Evolutionary conservation across 2,113 vertebrate species (phyloP).

Genomic region (Promerops cafer): DNA sequence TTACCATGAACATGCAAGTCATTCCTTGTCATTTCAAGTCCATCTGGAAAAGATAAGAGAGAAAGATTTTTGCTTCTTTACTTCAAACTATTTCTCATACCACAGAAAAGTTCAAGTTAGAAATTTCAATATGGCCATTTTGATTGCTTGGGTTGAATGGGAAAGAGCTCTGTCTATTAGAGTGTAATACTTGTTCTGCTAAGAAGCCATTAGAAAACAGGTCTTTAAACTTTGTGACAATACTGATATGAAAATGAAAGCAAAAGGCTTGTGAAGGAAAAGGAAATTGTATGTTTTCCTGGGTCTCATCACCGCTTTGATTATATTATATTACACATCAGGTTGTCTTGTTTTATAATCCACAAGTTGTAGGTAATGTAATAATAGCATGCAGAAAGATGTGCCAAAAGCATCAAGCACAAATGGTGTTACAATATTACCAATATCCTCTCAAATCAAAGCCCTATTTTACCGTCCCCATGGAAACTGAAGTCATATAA

Average conservation of each 20-base stretch:
- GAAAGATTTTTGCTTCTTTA: not conserved
- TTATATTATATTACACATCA: not conserved
- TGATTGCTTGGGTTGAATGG: not conserved
- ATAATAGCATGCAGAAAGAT: not conserved
- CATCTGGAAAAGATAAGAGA: not conserved
- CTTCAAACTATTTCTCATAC: not conserved
- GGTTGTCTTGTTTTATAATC: not conserved
- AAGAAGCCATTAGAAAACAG: not conserved
- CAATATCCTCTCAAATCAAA: not conserved
- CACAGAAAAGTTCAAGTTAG: not conserved
- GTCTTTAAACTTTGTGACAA: not conserved
- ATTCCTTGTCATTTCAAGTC: not conserved
- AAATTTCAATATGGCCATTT: not conserved
- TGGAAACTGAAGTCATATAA: not conserved
- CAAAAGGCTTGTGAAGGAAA: not conserved
- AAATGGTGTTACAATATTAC: not conserved
- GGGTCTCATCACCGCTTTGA: not conserved
- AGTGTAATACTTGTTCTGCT: not conserved
- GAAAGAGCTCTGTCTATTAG: not conserved
- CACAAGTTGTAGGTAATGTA: not conserved
- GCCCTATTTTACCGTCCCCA: not conserved
- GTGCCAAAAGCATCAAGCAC: not conserved
- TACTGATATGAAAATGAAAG: not conserved
- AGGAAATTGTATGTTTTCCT: constrained; percentile 20
- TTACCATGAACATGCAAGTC: not conserved